Evolutionary conservation across 2,888 invertebrate genomes (phyloP).

Genomic region (Xestia sexstrigata): DNA sequence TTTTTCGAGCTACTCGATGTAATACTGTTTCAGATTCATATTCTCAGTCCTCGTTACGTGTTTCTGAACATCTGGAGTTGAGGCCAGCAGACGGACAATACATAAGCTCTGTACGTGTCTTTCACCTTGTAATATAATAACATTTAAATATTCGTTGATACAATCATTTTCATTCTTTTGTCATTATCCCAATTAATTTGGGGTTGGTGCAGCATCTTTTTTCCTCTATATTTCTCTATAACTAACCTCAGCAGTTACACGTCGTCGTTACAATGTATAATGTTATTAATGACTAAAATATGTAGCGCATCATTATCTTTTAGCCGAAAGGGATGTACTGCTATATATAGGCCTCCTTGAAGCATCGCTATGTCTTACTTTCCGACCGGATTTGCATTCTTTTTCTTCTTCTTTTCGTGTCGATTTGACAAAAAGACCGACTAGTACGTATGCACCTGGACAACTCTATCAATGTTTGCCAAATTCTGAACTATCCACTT

Average conservation of each 20-base stretch:
- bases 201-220: background rate
- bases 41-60: background rate
- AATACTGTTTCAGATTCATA: slow-evolving; percentile 36
- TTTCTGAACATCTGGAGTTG: slow-evolving; percentile 4
- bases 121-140: background rate
- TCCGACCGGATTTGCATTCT: background rate
- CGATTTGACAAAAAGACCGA: background rate
- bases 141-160: background rate
- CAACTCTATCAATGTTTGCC: background rate
- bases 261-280: background rate
- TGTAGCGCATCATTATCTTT: background rate
- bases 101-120: slow-evolving; percentile 45
- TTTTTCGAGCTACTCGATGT: background rate
- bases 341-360: background rate
- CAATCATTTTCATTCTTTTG: background rate
- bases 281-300: background rate
- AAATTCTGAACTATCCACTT: background rate
- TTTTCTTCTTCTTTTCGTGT: background rate
- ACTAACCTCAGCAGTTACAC: background rate
- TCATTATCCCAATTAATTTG: background rate
- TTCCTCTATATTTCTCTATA: background rate
- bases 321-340: background rate
- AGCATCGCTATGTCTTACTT: background rate
- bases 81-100: slow-evolving; percentile 24
- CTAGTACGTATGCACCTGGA: background rate